Evolutionary conservation across 2,797 vertebrate species (phyloP), one percentile per base, ranked within the genome.

Genomic region (Ctenochaetus hawaiiensis): DNA sequence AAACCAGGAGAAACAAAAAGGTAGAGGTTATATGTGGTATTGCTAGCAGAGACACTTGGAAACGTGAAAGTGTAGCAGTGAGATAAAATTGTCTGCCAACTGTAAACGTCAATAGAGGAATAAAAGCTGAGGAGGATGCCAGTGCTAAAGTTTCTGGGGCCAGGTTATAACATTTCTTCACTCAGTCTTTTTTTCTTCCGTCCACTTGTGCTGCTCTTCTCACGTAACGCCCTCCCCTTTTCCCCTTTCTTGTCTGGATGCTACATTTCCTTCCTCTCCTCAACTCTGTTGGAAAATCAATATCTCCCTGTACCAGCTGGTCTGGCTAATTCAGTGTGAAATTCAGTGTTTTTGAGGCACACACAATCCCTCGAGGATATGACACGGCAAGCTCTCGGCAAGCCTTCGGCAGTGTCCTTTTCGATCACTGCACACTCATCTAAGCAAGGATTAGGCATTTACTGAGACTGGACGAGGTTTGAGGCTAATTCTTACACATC

Each of bases 271-370:
- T 85, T 78, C 80, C 72, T 82, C 59, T 75, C 83, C 82, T 90
- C 80, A 83, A 84, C 85, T 83, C 75, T 61, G 77, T 83, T 73
- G 78, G 86, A 91, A 92, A 95, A 93, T 94, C 90, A 90, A 93
- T 94, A 93, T 94, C 92, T 93, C 86, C 80, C 80, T 74, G 72
- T 85, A 91, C 89, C 92, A 93, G 92, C 90, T 93, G 88, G 86
- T 83, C 89, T 72, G 86, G 80, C 86, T 93, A 92, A 94, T 93
- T 91, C 84, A 80, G 81, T 92, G 92, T 94, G 93, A 93, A 93
- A 94, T 92, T 89, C 75, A 76, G 83, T 84, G 89, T 89, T 87
- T 90, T 90, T 91, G 90, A 91, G 90, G 88, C 59, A 26, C 75
- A 54, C 81, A 80, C 72, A 83, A 85, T 91, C 89, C 89, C 86